Evolutionary conservation across 2,888 invertebrate species (phyloP).

Genomic region (Suillia variegata): DNA sequence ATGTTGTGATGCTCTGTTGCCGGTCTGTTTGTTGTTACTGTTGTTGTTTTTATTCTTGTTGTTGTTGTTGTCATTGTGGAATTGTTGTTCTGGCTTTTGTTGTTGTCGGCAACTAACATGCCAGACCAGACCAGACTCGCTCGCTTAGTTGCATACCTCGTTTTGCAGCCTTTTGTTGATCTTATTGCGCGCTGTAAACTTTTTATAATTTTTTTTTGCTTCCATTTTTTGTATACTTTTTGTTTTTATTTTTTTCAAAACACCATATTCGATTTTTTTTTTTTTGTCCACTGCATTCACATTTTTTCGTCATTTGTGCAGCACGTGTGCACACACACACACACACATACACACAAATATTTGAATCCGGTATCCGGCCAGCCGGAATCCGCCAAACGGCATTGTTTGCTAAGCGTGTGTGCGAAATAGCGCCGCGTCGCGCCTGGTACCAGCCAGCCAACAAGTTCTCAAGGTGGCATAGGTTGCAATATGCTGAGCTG

Average conservation of each 20-base stretch:
- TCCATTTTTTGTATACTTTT: too few relatives aligned
- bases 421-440: background rate
- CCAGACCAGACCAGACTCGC: constrained; percentile 24
- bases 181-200: constrained; percentile 31
- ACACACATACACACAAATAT: background rate
- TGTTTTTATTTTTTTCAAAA: too few relatives aligned
- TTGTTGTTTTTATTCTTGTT: constrained; percentile 11
- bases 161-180: constrained; percentile 28
- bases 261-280: constrained; percentile 1
- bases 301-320: background rate
- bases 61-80: constrained; percentile 25
- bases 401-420: too few relatives aligned
- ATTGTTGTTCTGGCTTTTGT: constrained; percentile 32
- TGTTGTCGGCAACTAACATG: constrained; percentile 33
- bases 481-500: too few relatives aligned
- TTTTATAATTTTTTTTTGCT: constrained; percentile 13
- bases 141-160: constrained; percentile 24
- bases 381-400: too few relatives aligned
- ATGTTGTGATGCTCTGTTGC: constrained; percentile 20
- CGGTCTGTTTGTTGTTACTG: constrained; percentile 13
- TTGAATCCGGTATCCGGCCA: too few relatives aligned
- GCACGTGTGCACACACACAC: too few relatives aligned
- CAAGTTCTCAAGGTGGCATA: too few relatives aligned
- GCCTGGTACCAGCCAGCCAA: too few relatives aligned
- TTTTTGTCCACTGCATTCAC: background rate